These are phyloP conservation scores for Psittacula echo DNA, from an alignment of 2,797 vertebrate genomes.

Conservation along the genomic window DNA sequence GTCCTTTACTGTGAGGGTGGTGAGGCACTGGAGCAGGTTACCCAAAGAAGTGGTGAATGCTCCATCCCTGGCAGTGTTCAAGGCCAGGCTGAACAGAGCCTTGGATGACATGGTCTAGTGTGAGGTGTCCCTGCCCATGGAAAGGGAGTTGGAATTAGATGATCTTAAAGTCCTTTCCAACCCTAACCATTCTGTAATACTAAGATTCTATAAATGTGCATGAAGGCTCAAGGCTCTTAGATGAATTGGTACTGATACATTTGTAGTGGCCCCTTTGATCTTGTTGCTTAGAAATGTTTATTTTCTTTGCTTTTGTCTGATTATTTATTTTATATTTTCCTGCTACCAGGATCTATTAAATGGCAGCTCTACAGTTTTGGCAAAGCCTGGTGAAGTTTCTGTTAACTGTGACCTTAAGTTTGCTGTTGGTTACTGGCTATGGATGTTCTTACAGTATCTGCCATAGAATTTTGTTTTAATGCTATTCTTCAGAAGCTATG, in stretches of 20 bases:
- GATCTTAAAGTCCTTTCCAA: background rate
- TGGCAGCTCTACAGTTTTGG: background rate
- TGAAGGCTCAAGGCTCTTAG: background rate
- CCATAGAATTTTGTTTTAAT: background rate
- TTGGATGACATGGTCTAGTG: background rate
- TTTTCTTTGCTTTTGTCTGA: background rate
- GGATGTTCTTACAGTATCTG: background rate
- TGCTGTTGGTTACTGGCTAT: background rate
- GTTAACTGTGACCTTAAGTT: background rate
- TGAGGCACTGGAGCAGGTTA: background rate
- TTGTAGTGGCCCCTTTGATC: background rate
- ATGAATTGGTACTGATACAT: rapidly evolving
- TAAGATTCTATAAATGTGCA: background rate
- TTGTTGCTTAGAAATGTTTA: background rate
- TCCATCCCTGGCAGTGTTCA: background rate
- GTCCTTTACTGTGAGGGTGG: background rate
- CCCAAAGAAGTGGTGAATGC: background rate
- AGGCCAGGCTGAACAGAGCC: background rate
- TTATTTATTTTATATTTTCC: background rate
- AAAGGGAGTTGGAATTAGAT: background rate
- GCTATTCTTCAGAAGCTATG: background rate
- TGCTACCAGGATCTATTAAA: background rate
- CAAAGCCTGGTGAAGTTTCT: background rate
- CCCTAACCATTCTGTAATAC: background rate
- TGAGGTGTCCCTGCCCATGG: background rate